Evolutionary conservation across 2,888 invertebrate species (phyloP), one percentile per base, ranked within the genome.

Genomic region (Folsomia manolachei): DNA sequence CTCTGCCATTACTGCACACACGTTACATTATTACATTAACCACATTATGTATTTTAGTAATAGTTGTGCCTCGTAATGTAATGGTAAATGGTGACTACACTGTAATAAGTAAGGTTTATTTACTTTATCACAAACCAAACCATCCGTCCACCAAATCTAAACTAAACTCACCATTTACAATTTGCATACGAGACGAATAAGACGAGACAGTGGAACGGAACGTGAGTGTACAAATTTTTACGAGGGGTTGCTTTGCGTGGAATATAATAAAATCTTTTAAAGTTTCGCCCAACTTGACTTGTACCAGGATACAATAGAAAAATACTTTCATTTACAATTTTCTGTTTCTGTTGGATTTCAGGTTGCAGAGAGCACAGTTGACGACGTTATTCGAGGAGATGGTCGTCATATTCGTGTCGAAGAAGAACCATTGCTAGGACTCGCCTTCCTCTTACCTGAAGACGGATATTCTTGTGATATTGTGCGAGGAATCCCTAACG

Each of bases 391-490:
- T 9, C 87, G 93, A 52, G 92, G 93, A 0, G 96, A 97, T 83
- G 97, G 96, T 0, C 88, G 95, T 18, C 93, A 95, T 85, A 90
- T 95, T 74, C 89, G 92, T 0, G 85, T 98, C 68, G 97, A 98
- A 84, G 96, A 97, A 83, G 90, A 91, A 27, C 91, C 93, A 81
- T 85, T 87, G 74, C 88, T 98, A 60, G 92, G 93, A 82, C 87
- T 97, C 71, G 95, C 95, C 0, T 90, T 99, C 80, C 86, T 99
- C 64, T 88, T 98, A 71, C 98, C 99, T 0, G 97, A 97, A 83
- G 98, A 99, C 85, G 98, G 97, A 23, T 97, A 96, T 86, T 96
- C 96, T 83, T 96, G 95, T 83, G 97, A 98, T 85, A 94, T 96
- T 71, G 94, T 95, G 68, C 88, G 93, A 75, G 97, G 97, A 63